Conservation (phyloP, 2,113 vertebrate species). For the Psammodynastes pulverulentus region DNA sequence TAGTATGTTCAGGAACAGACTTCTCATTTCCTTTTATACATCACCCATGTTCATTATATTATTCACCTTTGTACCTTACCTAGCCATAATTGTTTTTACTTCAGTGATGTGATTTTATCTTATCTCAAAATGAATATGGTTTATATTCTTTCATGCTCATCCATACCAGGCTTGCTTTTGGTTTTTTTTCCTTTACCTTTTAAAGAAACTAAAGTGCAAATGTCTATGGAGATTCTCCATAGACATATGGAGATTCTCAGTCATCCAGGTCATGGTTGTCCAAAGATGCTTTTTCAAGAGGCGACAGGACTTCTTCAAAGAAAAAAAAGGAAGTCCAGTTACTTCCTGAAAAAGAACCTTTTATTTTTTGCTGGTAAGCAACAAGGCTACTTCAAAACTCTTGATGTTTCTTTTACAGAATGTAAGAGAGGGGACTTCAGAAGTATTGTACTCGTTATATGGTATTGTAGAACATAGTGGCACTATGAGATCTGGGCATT, state of each 20-base stretch:
- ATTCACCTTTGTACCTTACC: not conserved
- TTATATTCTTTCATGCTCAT: not conserved
- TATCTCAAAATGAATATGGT: not conserved
- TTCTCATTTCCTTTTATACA: not conserved
- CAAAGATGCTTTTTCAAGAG: too few relatives aligned
- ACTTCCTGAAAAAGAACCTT: too few relatives aligned
- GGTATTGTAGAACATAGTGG: constrained; percentile 95
- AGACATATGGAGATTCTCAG: too few relatives aligned
- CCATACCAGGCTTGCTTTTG: not conserved
- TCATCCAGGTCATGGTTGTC: too few relatives aligned
- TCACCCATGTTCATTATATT: not conserved
- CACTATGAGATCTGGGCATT: constrained; percentile 96
- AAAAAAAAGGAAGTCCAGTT: too few relatives aligned
- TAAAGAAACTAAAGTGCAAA: not conserved
- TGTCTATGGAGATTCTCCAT: too few relatives aligned
- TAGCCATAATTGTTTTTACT: not conserved
- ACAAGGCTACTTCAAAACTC: not conserved
- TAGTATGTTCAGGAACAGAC: not conserved
- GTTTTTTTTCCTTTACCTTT: not conserved
- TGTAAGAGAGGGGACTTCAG: constrained; percentile 72
- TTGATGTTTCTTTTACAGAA: constrained; percentile 67
- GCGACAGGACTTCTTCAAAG: too few relatives aligned
- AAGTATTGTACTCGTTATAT: constrained; percentile 86
- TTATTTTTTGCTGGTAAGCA: not conserved
- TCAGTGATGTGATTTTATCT: not conserved